Evolutionary conservation across 2,113 vertebrate genomes (phyloP).

Genomic region (Tetraodon nigroviridis): DNA sequence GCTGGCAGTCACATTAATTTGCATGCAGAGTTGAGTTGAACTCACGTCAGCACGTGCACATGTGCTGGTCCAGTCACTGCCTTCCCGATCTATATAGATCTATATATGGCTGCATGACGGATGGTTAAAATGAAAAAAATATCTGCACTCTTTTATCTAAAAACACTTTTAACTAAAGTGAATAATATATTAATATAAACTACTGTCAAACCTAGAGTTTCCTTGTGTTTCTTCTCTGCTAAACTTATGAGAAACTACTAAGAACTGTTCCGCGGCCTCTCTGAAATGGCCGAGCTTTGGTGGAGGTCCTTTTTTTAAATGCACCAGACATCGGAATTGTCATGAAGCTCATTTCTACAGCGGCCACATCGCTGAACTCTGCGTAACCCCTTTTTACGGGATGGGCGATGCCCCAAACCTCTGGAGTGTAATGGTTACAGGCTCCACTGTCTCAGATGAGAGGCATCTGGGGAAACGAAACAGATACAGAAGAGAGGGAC

Average conservation of each 20-base stretch:
- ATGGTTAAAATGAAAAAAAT: too few species aligned
- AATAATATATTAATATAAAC: neutral
- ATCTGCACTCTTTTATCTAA: neutral
- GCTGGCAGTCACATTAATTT: too few species aligned
- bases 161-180: neutral
- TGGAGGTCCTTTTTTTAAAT: slow-evolving; percentile 3
- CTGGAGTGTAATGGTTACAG: slow-evolving; percentile 26
- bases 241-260: neutral
- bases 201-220: neutral
- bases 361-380: slow-evolving; percentile 23
- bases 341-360: neutral
- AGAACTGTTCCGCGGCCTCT: neutral
- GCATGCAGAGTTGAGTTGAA: too few species aligned
- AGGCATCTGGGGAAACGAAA: slow-evolving; percentile 7
- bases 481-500: slow-evolving; percentile 9
- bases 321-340: neutral
- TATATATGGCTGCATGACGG: too few species aligned
- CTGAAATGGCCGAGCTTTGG: neutral
- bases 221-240: neutral
- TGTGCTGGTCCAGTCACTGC: too few species aligned
- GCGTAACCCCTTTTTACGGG: slow-evolving; percentile 23
- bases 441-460: slow-evolving; percentile 11
- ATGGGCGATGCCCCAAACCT: slow-evolving; percentile 2
- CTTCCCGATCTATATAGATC: too few species aligned
- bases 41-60: too few species aligned